Percentiles rank a stretch among this genome's conserved stretches.
These are phyloP conservation scores for Pungitius pungitius DNA, from an alignment of 2,113 vertebrate genomes.

Conservation along the genomic window DNA sequence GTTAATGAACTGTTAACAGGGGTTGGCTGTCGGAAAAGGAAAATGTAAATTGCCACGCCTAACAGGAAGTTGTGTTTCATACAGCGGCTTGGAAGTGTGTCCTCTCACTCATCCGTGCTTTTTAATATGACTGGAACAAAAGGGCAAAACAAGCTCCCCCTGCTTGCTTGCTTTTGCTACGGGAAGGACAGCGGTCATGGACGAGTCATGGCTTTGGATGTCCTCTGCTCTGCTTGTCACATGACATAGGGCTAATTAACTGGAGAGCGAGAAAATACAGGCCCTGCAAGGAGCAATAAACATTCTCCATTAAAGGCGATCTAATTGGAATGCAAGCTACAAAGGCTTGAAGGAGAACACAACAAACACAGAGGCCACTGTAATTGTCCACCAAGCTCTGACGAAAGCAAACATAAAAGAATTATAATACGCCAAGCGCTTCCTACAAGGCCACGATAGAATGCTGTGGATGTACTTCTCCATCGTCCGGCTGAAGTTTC, in stretches of 20 bases:
- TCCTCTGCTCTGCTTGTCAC: conserved; percentile 66
- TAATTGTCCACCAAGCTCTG: conserved; percentile 67
- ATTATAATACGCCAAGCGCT: conserved; percentile 50
- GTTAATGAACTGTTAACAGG: not conserved
- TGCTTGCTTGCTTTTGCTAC: conserved; percentile 13
- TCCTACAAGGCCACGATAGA: conserved; percentile 58
- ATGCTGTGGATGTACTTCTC: conserved; percentile 47
- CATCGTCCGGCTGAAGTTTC: conserved; percentile 43
- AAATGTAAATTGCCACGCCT: not conserved
- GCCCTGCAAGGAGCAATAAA: conserved; percentile 72
- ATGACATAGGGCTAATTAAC: conserved; percentile 73
- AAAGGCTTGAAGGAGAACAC: conserved; percentile 71
- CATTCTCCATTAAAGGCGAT: conserved; percentile 69
- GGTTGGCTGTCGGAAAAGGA: not conserved
- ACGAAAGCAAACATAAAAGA: conserved; percentile 65
- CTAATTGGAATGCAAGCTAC: conserved; percentile 75
- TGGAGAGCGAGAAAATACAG: conserved; percentile 62
- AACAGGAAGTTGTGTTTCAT: not conserved
- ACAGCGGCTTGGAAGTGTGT: conserved; percentile 4
- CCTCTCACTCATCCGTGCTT: not conserved
- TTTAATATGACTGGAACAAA: not conserved
- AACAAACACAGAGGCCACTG: conserved; percentile 66
- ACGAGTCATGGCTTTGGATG: conserved; percentile 42
- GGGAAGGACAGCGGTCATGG: conserved; percentile 41
- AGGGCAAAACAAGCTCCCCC: conserved; percentile 7